Evolutionary conservation across 2,113 vertebrate species (phyloP), one percentile per base, ranked within the genome.

Genomic region (Australoheros scitulus): DNA sequence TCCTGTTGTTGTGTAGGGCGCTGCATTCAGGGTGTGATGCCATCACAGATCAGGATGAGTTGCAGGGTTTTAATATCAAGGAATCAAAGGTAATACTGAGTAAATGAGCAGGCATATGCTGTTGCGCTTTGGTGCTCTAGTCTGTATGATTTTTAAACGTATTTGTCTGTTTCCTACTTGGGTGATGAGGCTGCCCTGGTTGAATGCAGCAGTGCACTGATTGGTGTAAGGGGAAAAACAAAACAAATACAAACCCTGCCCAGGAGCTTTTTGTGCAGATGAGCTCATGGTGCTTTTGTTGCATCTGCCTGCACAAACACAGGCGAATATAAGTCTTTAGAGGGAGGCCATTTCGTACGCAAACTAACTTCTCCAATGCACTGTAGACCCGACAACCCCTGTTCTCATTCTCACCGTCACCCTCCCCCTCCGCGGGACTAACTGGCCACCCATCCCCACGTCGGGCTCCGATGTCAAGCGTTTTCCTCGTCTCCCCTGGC

Each of bases 221-320:
- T 81, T 68, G 77, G 20, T 77, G 60, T 38, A 38, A 38, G 36
- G 34, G 2, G 32, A 7, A 6, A 32, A 32, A 38, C 7, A 38
- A 38, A 38, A 10, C 36, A 38, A 38, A 38, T 38, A 38, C 36
- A 38, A 38, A 38, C 8, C 8, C 26, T 74, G 55, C 57, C 83
- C 60, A 56, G 77, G 63, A 88, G 41, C 41, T 43, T 64, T 84
- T 81, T 72, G 26, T 41, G 18, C 82, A 87, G 87, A 77, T 84
- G 81, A n/a, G 61, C 81, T 68, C 68, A 76, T 80, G 94, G 93
- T 94, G 95, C 93, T 94, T 93, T 88, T 9, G 83, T 91, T 92
- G 92, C 89, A 86, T 85, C 88, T 91, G 92, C 80, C 87, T 91
- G 87, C 91, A 92, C 88, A 93, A 76, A 89, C 43, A 10, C 22